Evolutionary conservation across 1,140 invertebrate genomes (phyloP).

Genomic region (Drosophila nigrodunni): DNA sequence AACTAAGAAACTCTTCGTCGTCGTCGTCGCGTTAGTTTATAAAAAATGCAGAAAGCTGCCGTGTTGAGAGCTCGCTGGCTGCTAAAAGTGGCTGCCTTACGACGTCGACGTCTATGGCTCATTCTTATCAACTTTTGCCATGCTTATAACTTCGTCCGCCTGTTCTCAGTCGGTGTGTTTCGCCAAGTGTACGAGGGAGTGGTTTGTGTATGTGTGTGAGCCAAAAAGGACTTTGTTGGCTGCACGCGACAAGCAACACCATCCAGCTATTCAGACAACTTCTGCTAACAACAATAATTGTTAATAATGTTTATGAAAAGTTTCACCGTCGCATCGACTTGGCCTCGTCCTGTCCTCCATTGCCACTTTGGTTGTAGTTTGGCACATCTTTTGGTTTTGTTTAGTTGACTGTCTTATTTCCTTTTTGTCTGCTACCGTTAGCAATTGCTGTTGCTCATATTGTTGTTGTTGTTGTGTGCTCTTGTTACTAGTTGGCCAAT

Average conservation of each 20-base stretch:
- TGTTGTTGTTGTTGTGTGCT: constrained; percentile 22
- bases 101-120: constrained; percentile 72
- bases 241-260: constrained; percentile 71
- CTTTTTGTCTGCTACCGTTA: constrained; percentile 36
- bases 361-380: constrained; percentile 64
- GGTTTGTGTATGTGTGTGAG: constrained; percentile 3
- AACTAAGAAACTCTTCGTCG: constrained; percentile 34
- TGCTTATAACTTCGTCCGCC: constrained; percentile 72
- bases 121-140: constrained; percentile 81
- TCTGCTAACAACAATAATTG: constrained; percentile 82
- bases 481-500: constrained; percentile 67
- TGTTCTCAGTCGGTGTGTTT: constrained; percentile 12
- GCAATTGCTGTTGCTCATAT: constrained; percentile 18
- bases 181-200: no score
- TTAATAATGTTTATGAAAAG: constrained; percentile 83
- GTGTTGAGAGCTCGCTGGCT: constrained; percentile 71
- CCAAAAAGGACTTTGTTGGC: constrained; percentile 61
- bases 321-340: constrained; percentile 51
- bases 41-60: constrained; percentile 79
- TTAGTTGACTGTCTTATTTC: constrained; percentile 65
- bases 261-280: constrained; percentile 61
- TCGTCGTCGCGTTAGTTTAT: constrained; percentile 68
- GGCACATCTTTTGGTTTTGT: constrained; percentile 76
- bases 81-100: constrained; percentile 75
- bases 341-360: constrained; percentile 7